phyloP scores from a whole-genome alignment of 2,113 vertebrate genomes.

The Excalfactoria chinensis region DNA sequence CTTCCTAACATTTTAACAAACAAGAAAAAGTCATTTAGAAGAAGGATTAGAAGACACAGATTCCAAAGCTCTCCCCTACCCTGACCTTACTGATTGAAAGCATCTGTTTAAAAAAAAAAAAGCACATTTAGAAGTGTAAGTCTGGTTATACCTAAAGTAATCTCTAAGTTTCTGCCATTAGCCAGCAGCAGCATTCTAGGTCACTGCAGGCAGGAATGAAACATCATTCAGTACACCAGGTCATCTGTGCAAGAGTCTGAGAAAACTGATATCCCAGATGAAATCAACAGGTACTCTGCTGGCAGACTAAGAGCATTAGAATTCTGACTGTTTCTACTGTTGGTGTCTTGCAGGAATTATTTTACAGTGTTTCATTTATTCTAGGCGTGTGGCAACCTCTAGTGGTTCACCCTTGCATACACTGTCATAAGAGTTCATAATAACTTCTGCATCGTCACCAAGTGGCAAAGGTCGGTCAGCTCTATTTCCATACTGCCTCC shows the following conservation, averaged over 20 bases:
- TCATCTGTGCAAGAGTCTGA: neutral
- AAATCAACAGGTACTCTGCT: neutral
- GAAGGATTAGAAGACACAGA: neutral
- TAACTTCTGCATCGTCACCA: neutral
- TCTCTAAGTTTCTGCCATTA: neutral
- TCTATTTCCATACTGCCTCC: neutral
- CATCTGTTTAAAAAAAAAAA: neutral
- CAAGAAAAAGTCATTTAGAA: neutral
- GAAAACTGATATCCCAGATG: neutral
- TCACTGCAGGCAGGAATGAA: neutral
- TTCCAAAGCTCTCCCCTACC: neutral
- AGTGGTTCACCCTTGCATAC: neutral
- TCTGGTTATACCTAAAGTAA: neutral
- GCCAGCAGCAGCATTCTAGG: neutral
- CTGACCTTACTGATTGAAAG: neutral
- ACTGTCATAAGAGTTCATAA: neutral
- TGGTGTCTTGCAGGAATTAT: neutral
- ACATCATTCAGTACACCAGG: accelerated
- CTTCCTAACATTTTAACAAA: neutral
- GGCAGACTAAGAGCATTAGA: neutral
- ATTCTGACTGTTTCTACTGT: neutral
- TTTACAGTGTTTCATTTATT: neutral
- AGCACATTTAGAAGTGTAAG: neutral
- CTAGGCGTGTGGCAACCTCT: neutral
- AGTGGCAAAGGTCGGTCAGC: neutral